Evolutionary conservation across 2,113 vertebrate genomes (phyloP).

Genomic region (Malurus elegans): DNA sequence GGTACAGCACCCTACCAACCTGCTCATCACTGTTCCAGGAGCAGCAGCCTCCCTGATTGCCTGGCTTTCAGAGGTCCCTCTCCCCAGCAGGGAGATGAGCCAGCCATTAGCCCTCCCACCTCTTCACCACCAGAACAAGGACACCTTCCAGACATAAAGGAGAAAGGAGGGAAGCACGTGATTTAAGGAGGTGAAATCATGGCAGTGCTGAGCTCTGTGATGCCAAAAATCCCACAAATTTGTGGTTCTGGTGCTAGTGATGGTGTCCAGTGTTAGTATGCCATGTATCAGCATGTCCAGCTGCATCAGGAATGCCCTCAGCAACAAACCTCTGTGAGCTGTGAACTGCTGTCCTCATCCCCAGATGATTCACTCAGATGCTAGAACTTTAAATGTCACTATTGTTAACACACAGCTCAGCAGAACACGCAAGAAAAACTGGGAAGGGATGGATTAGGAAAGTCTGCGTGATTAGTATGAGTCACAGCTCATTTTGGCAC

Average conservation of each 20-base stretch:
- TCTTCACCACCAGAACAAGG: not conserved
- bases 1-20: not conserved
- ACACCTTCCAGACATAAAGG: not conserved
- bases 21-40: not conserved
- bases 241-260: not conserved
- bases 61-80: not conserved
- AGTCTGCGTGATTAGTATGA: not conserved
- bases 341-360: not conserved
- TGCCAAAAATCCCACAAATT: not conserved
- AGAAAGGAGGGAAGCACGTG: not conserved
- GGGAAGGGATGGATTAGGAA: not conserved
- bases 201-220: not conserved
- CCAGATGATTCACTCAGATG: conserved; percentile 15
- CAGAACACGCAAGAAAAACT: not conserved
- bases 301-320: fast-evolving
- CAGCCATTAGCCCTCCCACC: not conserved
- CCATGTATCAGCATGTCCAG: not conserved
- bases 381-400: conserved; percentile 36
- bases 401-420: conserved; percentile 15
- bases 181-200: not conserved
- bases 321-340: not conserved
- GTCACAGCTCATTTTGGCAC: conserved; percentile 34
- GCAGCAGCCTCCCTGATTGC: not conserved
- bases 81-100: not conserved
- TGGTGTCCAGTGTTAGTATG: not conserved